A percentile compares a stretch with the other conserved stretches of the same genome.
phyloP scores from a whole-genome alignment of 2,113 vertebrate genomes.

The Oostethus manadensis region DNA sequence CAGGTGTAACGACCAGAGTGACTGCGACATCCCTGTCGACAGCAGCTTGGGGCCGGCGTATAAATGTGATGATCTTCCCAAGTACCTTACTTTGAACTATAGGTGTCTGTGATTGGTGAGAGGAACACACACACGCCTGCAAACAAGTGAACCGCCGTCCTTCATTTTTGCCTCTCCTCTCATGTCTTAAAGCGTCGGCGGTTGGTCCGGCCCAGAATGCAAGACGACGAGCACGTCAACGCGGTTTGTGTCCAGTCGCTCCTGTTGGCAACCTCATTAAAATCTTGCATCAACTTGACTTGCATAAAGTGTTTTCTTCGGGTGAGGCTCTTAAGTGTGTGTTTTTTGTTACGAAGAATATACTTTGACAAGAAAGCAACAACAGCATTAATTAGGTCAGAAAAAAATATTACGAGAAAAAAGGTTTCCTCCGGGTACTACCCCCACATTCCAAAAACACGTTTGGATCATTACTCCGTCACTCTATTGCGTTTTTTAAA shows the following conservation, averaged over 20 bases:
- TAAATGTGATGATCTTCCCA: not conserved
- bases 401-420: too few species aligned
- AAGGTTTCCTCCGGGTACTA: too few species aligned
- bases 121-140: not conserved
- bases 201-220: not conserved
- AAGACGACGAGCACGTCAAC: not conserved
- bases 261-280: not conserved
- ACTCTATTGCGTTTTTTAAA: too few species aligned
- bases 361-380: too few species aligned
- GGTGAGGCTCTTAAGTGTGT: too few species aligned
- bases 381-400: too few species aligned
- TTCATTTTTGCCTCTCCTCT: not conserved
- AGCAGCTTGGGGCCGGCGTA: not conserved
- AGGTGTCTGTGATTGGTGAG: not conserved
- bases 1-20: not conserved
- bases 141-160: not conserved
- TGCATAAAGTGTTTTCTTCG: too few species aligned
- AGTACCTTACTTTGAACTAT: not conserved
- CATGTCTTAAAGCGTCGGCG: not conserved
- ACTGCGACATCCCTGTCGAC: not conserved
- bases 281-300: not conserved
- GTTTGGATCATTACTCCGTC: too few species aligned
- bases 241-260: not conserved
- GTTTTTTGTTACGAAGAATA: too few species aligned
- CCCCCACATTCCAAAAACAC: too few species aligned